Conservation (phyloP, 1,140 invertebrate species). For the Asobara japonica region DNA sequence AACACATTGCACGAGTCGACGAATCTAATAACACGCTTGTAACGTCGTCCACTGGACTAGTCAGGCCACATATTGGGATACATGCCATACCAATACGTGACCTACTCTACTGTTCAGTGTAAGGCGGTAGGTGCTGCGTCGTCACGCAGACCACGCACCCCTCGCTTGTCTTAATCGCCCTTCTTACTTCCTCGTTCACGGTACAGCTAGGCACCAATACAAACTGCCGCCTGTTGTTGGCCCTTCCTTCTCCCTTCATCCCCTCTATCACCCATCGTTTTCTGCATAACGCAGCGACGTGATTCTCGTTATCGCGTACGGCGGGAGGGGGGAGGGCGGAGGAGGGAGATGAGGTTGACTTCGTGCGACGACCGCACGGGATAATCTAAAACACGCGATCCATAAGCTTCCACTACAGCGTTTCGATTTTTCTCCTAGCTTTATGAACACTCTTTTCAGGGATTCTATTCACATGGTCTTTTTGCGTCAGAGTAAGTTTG, state of each 20-base stretch:
- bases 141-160: constrained; percentile 44
- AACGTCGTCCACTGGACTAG: neutral
- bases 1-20: neutral
- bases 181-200: constrained; percentile 40
- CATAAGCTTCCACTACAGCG: neutral
- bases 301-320: neutral
- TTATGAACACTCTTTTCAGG: neutral
- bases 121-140: constrained; percentile 39
- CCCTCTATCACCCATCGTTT: neutral
- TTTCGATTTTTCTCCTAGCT: neutral
- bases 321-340: too few species aligned
- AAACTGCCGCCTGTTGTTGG: neutral
- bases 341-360: neutral
- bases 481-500: too few species aligned
- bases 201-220: constrained; percentile 42
- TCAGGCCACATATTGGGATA: neutral
- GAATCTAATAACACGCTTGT: constrained; percentile 1
- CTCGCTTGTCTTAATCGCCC: constrained; percentile 46
- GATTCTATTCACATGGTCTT: too few species aligned
- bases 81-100: constrained; percentile 35
- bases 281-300: constrained; percentile 11
- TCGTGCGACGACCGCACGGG: neutral
- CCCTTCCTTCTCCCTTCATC: neutral
- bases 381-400: constrained; percentile 10
- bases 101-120: constrained; percentile 38